Evolutionary conservation across 92 coral and sea anemone genomes (phyloP), one percentile per base, ranked within the genome.

Genomic region (Porites divaricata): DNA sequence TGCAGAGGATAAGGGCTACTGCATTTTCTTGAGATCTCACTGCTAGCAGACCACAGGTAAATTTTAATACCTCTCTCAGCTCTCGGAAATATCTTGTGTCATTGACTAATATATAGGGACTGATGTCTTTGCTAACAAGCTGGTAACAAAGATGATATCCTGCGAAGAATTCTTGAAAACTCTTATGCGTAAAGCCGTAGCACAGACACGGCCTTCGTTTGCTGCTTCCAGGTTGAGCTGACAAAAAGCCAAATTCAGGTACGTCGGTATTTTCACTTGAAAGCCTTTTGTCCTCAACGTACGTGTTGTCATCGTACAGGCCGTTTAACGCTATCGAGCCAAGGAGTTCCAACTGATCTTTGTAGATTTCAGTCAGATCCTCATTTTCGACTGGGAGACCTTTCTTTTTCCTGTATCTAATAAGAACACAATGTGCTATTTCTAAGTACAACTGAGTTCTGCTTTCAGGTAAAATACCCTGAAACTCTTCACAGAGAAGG

Each of bases 111-210:
- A 7, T 12, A 8, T 72, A 57, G 16, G 26, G 59, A 20, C 26
- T 72, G 14, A 51, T 50, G 20, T 72, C 76, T 12, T 50, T 16
- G 23, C 15, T 51, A 0, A 48, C 28, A 48, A 72, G 57, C 59
- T 72, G 41, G 13, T 59, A 72, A 51, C 76, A 56, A 24, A 76
- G 14, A 16, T 76, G 26, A 5, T 22, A 86, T 19, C 75, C 90
- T 0, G 90, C 86, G 2, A 86, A 72, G 23, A 70, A 62, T n/a
- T 86, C 86, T 48, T 86, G 90, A 20, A 86, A 80, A 49, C 86
- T 63, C 53, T 74, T 81, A 81, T 87, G 90, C 53, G 74, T 41
- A 41, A 87, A 87, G 1, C 65, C 76, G 53, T 81, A 87, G 23
- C 23, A 57, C 11, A 21, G 58, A 54, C 41, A 8, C 15, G 90